Evolutionary conservation across 2,888 invertebrate genomes (phyloP).

Genomic region (Eudemis profundana): DNA sequence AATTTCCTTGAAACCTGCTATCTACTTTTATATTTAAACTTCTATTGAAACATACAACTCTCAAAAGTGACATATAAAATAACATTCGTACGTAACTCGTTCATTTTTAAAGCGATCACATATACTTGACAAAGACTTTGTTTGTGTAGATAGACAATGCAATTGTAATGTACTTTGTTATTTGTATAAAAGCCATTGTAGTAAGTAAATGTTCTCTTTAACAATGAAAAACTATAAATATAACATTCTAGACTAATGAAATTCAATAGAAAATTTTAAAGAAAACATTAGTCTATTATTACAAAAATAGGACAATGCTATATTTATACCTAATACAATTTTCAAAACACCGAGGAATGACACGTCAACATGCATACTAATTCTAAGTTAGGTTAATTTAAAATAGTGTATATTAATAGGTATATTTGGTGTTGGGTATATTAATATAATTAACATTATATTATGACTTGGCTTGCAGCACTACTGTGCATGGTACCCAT

Average conservation of each 20-base stretch:
- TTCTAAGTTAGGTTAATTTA: background rate
- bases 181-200: too few species aligned
- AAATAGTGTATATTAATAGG: background rate
- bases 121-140: too few species aligned
- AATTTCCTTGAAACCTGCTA: background rate
- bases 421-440: constrained; percentile 21
- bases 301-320: constrained; percentile 34
- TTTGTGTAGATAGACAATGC: too few species aligned
- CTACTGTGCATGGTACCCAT: background rate
- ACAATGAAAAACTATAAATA: too few species aligned
- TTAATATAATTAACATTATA: background rate
- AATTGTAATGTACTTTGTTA: too few species aligned
- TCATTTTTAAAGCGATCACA: too few species aligned
- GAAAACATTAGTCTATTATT: constrained; percentile 24
- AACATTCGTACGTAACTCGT: constrained; percentile 5
- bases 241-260: constrained; percentile 20
- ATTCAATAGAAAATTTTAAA: constrained; percentile 12
- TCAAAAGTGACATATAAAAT: constrained; percentile 20
- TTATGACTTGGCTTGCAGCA: background rate
- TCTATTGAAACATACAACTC: constrained; percentile 19
- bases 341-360: constrained; percentile 35
- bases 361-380: constrained; percentile 16
- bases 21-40: background rate
- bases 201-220: too few species aligned
- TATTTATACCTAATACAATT: constrained; percentile 21